A percentile compares a stretch with the other conserved stretches of the same genome.
Conservation (phyloP, 2,113 vertebrate genomes). For the Oenanthe oenanthe region DNA sequence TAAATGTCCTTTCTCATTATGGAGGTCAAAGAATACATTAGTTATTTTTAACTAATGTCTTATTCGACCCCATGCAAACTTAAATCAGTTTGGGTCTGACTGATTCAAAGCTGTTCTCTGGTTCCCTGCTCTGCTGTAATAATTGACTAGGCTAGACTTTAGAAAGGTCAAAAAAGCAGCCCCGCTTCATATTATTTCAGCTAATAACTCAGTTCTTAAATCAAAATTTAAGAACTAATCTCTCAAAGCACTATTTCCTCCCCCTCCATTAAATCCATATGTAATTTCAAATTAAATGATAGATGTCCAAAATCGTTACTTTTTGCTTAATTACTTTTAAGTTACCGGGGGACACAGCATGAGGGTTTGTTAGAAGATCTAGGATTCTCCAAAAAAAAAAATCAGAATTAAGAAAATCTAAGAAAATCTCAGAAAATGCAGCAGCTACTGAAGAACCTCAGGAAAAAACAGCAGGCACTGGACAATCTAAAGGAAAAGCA, state of each 20-base stretch:
- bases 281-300: conserved; percentile 79
- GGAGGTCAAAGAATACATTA: conserved; percentile 74
- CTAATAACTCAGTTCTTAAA: conserved; percentile 79
- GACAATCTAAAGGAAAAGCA: conserved; percentile 52
- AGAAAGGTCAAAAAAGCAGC: conserved; percentile 74
- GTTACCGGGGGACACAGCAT: conserved; percentile 70
- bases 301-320: conserved; percentile 72
- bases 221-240: conserved; percentile 77
- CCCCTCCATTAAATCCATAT: conserved; percentile 66
- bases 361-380: conserved; percentile 74
- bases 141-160: conserved; percentile 79
- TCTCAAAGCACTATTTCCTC: conserved; percentile 78
- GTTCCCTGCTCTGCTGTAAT: conserved; percentile 77
- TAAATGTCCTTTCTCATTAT: conserved; percentile 73
- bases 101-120: conserved; percentile 77
- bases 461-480: conserved; percentile 52
- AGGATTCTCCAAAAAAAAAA: conserved; percentile 46
- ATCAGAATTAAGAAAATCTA: conserved; percentile 70
- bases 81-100: conserved; percentile 78
- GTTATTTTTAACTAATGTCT: conserved; percentile 79
- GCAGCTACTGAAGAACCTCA: conserved; percentile 41
- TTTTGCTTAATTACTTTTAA: conserved; percentile 79
- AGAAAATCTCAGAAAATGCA: conserved; percentile 68
- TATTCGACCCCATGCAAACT: conserved; percentile 78
- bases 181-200: conserved; percentile 74